phyloP scores from a whole-genome alignment of 1,140 invertebrate genomes.

The Sarcophaga peregrina region DNA sequence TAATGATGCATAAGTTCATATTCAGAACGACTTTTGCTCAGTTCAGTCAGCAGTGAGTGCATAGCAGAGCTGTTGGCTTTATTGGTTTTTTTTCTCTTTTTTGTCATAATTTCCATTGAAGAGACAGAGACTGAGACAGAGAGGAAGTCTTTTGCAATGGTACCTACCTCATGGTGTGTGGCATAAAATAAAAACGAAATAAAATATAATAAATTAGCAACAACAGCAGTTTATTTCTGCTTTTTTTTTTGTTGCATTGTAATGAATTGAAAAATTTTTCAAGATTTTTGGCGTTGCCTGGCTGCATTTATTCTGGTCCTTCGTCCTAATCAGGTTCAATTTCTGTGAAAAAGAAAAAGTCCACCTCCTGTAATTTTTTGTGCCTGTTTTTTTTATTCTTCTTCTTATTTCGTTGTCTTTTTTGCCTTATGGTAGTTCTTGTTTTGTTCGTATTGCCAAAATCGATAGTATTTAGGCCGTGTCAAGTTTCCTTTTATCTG shows the following conservation, averaged over 20 bases:
- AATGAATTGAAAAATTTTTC: background rate
- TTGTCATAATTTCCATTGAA: background rate
- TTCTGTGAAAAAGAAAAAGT: background rate
- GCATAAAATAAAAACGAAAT: background rate
- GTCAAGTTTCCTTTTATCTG: constrained; percentile 10
- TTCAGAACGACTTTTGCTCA: background rate
- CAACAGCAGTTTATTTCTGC: background rate
- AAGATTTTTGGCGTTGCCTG: constrained; percentile 21
- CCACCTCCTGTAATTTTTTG: background rate
- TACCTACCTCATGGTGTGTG: too few species aligned
- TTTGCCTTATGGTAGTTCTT: background rate
- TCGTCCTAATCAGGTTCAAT: background rate
- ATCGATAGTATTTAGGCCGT: constrained; percentile 23
- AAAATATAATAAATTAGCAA: constrained; percentile 20
- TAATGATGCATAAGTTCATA: background rate
- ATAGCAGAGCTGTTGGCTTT: background rate
- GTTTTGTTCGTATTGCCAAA: background rate
- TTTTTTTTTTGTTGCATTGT: background rate
- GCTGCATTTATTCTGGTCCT: background rate
- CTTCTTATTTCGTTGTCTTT: background rate
- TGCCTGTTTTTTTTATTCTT: background rate
- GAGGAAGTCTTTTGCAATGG: too few species aligned
- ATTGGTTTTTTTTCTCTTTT: background rate
- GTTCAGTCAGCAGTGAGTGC: background rate
- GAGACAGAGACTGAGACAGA: background rate